Evolutionary conservation across 2,113 vertebrate species (phyloP), one percentile per base, ranked within the genome.

Genomic region (Gila orcuttii): DNA sequence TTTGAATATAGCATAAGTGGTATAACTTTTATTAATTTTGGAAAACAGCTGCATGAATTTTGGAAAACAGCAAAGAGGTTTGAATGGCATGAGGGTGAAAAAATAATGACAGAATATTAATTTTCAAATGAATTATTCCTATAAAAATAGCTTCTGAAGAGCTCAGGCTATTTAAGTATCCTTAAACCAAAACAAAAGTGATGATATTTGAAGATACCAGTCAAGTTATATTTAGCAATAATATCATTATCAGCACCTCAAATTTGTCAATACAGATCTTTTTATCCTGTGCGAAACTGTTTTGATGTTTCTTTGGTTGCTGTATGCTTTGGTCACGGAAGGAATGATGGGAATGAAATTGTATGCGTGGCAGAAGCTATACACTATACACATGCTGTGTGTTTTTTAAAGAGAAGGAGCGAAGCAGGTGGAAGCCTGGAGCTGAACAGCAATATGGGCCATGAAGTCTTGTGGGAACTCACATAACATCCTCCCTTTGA

Each of bases 381-480:
- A 39, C 25, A 23, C 33, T 47, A n/a, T n/a, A n/a, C n/a, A n/a
- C n/a, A 25, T 62, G 55, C 33, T 60, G 78, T 17, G 57, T 64
- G 57, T 15, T 45, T n/a, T 50, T 42, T 79, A 42, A 79, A 79
- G 31, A 69, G 28, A 79, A 52, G 23, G 7, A 31, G 85, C 12
- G 57, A 19, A 76, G 78, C 85, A 82, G 79, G 79, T 86, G 42
- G 42, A 62, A 75, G 85, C 78, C 69, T 74, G 79, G 52, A 82
- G 79, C 78, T 74, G 52, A 81, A 62, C 39, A 75, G 55, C 68
- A 55, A 82, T 82, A 86, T 86, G 57, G 79, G 79, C 85, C 79
- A 82, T 74, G 45, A 62, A 50, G 79, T 86, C 79, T 64, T 82
- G 79, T 31, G 85, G 85, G 85, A 86, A 52, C 66, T 82, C 39